Evolutionary conservation across 2,113 vertebrate genomes (phyloP).

Genomic region (Upupa epops): DNA sequence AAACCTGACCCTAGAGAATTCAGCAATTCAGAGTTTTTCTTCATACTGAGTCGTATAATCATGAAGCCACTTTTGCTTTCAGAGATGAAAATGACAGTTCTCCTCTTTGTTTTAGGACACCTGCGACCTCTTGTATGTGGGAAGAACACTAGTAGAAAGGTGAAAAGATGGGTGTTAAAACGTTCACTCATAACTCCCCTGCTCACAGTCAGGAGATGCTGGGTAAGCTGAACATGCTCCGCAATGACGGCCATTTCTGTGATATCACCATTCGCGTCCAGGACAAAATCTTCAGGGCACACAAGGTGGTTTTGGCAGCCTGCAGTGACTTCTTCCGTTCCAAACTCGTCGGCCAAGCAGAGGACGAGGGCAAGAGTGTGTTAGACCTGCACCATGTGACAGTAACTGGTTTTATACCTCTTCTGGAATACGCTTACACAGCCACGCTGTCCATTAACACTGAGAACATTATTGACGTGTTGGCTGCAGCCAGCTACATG

Average conservation of each 20-base stretch:
- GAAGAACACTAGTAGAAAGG: slow-evolving; percentile 60
- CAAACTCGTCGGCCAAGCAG: slow-evolving; percentile 87
- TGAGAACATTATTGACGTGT: slow-evolving; percentile 97
- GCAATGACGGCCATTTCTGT: slow-evolving; percentile 90
- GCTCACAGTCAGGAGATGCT: slow-evolving; percentile 94
- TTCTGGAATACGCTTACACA: slow-evolving; percentile 97
- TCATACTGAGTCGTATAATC: accelerated
- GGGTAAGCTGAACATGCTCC: slow-evolving; percentile 90
- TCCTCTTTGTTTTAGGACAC: slow-evolving; percentile 69
- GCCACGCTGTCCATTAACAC: slow-evolving; percentile 97
- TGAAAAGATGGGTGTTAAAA: slow-evolving; percentile 90
- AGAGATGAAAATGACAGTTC: background rate
- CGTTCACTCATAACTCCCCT: slow-evolving; percentile 91
- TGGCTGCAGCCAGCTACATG: slow-evolving; percentile 98
- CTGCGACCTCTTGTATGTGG: slow-evolving; percentile 68
- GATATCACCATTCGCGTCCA: slow-evolving; percentile 93
- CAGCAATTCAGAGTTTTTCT: background rate
- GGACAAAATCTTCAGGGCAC: slow-evolving; percentile 92
- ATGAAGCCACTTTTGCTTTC: background rate
- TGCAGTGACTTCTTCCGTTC: slow-evolving; percentile 94
- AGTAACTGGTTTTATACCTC: slow-evolving; percentile 93
- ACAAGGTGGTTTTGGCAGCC: slow-evolving; percentile 91
- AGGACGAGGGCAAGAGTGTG: slow-evolving; percentile 89
- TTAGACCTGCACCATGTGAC: slow-evolving; percentile 97
- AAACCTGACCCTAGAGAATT: background rate